Base-by-base conservation (phyloP, 2,888 invertebrate species). In the Pseudolycoriella hygida region DNA sequence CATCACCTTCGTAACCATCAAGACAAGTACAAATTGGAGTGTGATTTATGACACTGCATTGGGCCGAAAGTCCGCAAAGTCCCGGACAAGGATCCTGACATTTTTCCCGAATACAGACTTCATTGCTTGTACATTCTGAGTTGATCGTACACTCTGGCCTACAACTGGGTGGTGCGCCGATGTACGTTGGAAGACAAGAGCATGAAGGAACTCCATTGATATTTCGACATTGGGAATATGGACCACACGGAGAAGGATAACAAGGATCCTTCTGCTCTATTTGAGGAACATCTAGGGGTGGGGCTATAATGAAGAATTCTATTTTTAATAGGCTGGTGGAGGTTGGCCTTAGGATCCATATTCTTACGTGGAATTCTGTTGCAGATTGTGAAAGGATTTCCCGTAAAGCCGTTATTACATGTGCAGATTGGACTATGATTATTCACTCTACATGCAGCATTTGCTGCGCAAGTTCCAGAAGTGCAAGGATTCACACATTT, bases 361-460 rank as follows among this genome's bases (percentile, higher is more conserved):
- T 5, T 40, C 52, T 50, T 55, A 60, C 60, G 53, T 46, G 72
- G 69, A 48, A 77, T 69, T 30, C 70, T 70, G 44, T 67, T 70
- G 56, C 86, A 86, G 55, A 79, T 76, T 15, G 75, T 71, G 57
- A 84, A 82, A 44, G 85, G 83, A 73, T 85, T 81, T 20, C 85
- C 85, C 1, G 78, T 79, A 54, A 73, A 79, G 25, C 79, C 79
- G 49, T 76, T 76, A 51, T 77, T 73, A 55, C 85, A 85, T 2
- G 77, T 77, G 59, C 85, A 85, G 38, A 82, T 76, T n/a, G 86
- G 84, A 32, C 82, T 73, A 59, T 87, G 86, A 58, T 83, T 84
- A 19, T 82, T 80, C 6, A 86, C 80, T 51, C 79, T 78, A 53
- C 87, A 87, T 53, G 76, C 74, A 3, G 40, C n/a, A 50, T 66